These are phyloP conservation scores for Brotula barbata DNA, from an alignment of 2,797 vertebrate genomes.

Conservation along the genomic window DNA sequence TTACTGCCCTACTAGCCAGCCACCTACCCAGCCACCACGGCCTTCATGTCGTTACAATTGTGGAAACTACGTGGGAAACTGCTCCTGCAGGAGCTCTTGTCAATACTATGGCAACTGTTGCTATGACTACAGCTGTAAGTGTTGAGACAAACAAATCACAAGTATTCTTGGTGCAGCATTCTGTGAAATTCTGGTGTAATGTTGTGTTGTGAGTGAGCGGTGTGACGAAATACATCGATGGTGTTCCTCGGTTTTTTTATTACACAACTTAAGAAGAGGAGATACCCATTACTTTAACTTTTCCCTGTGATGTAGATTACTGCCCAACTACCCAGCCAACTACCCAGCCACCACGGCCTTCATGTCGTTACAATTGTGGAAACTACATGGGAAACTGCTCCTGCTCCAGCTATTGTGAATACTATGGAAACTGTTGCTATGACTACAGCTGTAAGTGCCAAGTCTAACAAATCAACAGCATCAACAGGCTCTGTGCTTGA, in stretches of 20 bases:
- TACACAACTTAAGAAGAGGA: no score
- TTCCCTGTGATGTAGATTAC: not conserved
- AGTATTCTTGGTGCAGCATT: not conserved
- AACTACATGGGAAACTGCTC: slow-evolving; percentile 52
- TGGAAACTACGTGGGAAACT: slow-evolving; percentile 39
- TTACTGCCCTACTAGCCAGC: not conserved
- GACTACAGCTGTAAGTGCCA: slow-evolving; percentile 60
- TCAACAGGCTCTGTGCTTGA: not conserved
- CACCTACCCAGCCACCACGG: slow-evolving; percentile 4
- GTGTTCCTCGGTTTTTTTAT: no score
- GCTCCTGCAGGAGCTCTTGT: slow-evolving; percentile 65
- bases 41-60: slow-evolving; percentile 55
- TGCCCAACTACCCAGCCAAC: not conserved
- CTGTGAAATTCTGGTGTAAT: no score
- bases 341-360: slow-evolving; percentile 16
- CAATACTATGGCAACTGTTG: slow-evolving; percentile 65
- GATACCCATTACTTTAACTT: not conserved
- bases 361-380: slow-evolving; percentile 57
- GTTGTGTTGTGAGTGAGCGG: no score
- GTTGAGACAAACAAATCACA: not conserved
- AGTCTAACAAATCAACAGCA: not conserved
- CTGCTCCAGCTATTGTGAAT: slow-evolving; percentile 56
- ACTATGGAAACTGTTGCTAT: slow-evolving; percentile 63
- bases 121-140: slow-evolving; percentile 60
- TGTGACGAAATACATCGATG: no score